phyloP scores from a whole-genome alignment of 1,140 invertebrate species.

The Manduca sexta region DNA sequence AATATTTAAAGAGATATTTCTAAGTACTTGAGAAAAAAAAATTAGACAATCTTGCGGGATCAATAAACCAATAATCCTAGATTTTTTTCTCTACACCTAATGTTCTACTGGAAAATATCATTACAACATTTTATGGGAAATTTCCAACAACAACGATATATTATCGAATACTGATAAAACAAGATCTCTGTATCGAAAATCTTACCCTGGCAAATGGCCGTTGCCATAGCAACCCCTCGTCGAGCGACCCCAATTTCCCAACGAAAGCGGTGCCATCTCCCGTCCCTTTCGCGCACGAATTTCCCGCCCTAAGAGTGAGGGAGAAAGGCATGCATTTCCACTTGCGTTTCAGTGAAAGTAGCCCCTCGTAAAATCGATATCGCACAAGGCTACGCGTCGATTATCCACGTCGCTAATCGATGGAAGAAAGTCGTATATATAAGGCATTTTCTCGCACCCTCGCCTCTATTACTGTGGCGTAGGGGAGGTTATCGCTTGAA shows the following conservation, averaged over 20 bases:
- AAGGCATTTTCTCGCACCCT: not conserved
- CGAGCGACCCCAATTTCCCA: slow-evolving; percentile 17
- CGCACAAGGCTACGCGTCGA: slow-evolving; percentile 71
- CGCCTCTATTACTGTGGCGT: not conserved
- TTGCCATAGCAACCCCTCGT: slow-evolving; percentile 50
- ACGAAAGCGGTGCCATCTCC: slow-evolving; percentile 15
- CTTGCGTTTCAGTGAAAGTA: slow-evolving; percentile 34
- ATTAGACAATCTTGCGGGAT: no score
- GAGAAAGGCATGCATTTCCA: slow-evolving; percentile 23
- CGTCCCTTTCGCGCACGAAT: slow-evolving; percentile 10
- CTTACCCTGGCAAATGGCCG: slow-evolving; percentile 47
- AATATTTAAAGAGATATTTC: no score
- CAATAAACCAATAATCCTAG: no score
- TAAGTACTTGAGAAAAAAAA: no score
- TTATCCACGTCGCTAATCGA: slow-evolving; percentile 49
- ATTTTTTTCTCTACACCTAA: no score
- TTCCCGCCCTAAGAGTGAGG: slow-evolving; percentile 11
- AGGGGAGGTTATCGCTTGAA: slow-evolving; percentile 16
- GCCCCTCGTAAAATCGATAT: slow-evolving; percentile 67
- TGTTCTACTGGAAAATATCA: slow-evolving; percentile 40
- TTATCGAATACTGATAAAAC: not conserved
- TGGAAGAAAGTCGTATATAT: slow-evolving; percentile 19
- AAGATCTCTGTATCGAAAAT: slow-evolving; percentile 46
- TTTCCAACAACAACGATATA: not conserved
- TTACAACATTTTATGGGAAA: no score